Conservation (phyloP, 2,888 invertebrate genomes). For the Caenorhabditis sp. region DNA sequence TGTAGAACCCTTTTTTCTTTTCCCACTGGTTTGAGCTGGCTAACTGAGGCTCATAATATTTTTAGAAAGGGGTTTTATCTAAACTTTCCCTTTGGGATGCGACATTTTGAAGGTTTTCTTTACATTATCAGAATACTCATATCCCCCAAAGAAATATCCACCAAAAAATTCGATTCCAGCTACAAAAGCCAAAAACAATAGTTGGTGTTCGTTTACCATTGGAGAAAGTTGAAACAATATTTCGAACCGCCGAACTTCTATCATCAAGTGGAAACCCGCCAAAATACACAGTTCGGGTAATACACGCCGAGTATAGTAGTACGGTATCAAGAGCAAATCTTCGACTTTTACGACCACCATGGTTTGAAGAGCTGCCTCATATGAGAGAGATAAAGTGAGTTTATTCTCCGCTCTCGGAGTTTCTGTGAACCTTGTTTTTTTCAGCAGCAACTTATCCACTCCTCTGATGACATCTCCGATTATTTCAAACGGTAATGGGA, state of each 20-base stretch:
- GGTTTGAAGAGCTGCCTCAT: constrained; percentile 86
- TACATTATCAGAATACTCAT: no score
- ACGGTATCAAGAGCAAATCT: constrained; percentile 88
- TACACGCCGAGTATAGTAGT: constrained; percentile 16
- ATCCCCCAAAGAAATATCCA: no score
- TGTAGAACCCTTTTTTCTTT: no score
- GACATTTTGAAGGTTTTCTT: no score
- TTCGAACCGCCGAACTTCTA: constrained; percentile 40
- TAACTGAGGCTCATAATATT: no score
- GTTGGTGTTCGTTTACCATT: constrained; percentile 44
- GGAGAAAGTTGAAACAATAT: constrained; percentile 11
- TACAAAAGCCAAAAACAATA: constrained; percentile 28
- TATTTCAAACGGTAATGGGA: background rate
- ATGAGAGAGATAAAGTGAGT: constrained; percentile 8
- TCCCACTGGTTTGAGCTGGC: no score
- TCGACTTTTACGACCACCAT: constrained; percentile 88
- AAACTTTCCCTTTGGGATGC: no score
- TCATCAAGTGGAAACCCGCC: constrained; percentile 21
- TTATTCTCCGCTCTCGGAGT: no score
- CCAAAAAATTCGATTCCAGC: no score
- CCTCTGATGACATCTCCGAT: background rate
- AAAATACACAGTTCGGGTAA: constrained; percentile 35
- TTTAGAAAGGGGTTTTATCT: no score
- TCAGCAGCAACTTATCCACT: background rate
- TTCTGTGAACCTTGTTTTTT: background rate